These are phyloP conservation scores for Tor tambroides DNA, from an alignment of 2,113 vertebrate species.

Conservation along the genomic window DNA sequence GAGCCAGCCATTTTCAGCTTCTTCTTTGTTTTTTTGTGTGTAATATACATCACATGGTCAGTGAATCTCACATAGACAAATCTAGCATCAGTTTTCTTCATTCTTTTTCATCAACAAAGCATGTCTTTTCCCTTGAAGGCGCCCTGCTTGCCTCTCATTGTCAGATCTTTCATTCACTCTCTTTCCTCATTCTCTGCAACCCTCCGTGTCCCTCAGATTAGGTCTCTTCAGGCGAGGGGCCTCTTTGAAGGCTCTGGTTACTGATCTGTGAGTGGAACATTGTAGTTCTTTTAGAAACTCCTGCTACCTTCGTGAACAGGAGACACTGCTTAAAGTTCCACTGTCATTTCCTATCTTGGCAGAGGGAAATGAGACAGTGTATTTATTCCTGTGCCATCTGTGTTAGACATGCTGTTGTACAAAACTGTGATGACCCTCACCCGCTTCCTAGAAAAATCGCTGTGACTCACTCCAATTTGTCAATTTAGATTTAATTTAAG, in stretches of 20 bases:
- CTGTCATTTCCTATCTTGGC: slow-evolving; percentile 31
- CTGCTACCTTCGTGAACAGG: background rate
- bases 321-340: background rate
- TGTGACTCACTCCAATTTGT: background rate
- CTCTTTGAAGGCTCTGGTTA: slow-evolving; percentile 40
- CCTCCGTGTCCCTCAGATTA: slow-evolving; percentile 5
- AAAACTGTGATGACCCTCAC: background rate
- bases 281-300: background rate
- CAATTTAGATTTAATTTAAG: background rate
- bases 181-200: background rate
- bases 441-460: background rate
- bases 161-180: background rate
- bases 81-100: background rate
- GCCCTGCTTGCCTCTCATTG: background rate
- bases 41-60: background rate
- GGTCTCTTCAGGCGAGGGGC: background rate
- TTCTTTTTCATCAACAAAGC: slow-evolving; percentile 43
- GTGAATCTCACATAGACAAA: background rate
- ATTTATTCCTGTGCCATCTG: slow-evolving; percentile 27
- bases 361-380: slow-evolving; percentile 4
- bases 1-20: background rate
- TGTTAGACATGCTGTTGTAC: slow-evolving; percentile 15
- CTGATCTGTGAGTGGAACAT: slow-evolving; percentile 41
- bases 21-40: background rate
- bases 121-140: background rate